phyloP scores from a whole-genome alignment of 2,113 vertebrate species.

The Ranitomeya imitator region DNA sequence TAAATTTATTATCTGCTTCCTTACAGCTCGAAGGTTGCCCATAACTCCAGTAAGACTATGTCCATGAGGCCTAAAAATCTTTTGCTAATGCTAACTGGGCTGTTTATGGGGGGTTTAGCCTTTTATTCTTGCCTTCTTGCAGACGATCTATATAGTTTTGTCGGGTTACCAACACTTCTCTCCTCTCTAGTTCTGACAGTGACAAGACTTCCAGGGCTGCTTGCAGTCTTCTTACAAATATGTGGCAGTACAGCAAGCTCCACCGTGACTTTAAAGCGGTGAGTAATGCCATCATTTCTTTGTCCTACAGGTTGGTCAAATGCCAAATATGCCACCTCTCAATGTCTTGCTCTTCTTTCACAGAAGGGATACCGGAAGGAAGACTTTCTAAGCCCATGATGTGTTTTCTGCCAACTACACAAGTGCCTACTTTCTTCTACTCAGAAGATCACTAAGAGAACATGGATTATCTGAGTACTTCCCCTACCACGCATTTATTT shows the following conservation, averaged over 20 bases:
- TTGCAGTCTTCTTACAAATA: conserved; percentile 86
- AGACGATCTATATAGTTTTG: background rate
- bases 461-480: background rate
- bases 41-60: background rate
- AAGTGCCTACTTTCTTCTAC: background rate
- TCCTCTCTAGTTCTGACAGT: conserved; percentile 70
- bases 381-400: conserved; percentile 73
- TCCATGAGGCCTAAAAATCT: no score
- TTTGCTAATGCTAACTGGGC: no score
- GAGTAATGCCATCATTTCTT: conserved; percentile 40
- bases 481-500: background rate
- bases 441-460: conserved; percentile 23
- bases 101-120: no score
- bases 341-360: conserved; percentile 48
- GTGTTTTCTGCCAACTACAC: background rate
- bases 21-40: background rate
- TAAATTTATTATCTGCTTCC: background rate
- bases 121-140: background rate
- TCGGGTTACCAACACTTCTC: background rate
- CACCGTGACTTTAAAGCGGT: conserved; percentile 85
- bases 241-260: conserved; percentile 93
- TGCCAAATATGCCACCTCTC: background rate
- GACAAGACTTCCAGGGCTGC: conserved; percentile 82
- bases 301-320: background rate
- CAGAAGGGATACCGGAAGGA: conserved; percentile 81